phyloP scores from a whole-genome alignment of 2,888 invertebrate genomes.

The Stenoptilia bipunctidactyla region DNA sequence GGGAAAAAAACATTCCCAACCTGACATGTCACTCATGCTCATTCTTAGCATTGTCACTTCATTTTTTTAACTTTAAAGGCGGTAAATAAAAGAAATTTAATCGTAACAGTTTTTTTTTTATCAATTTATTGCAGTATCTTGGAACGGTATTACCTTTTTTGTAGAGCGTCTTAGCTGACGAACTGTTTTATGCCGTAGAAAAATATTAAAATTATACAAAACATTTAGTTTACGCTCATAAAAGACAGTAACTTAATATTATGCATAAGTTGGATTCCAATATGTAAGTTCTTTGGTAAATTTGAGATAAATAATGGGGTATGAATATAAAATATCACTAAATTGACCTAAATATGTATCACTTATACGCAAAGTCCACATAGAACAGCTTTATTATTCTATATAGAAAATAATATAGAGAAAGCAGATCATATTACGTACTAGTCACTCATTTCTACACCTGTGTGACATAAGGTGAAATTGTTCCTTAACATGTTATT shows the following conservation, averaged over 20 bases:
- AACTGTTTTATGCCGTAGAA: no score
- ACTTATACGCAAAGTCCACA: no score
- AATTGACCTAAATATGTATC: no score
- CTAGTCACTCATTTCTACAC: slow-evolving; percentile 28
- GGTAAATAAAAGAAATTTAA: slow-evolving; percentile 66
- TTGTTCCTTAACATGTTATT: slow-evolving; percentile 50
- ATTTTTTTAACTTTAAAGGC: slow-evolving; percentile 46
- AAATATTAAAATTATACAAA: no score
- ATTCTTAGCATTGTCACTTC: slow-evolving; percentile 61
- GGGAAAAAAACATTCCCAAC: slow-evolving; percentile 45
- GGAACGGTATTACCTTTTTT: slow-evolving; percentile 1
- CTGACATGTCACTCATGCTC: slow-evolving; percentile 66
- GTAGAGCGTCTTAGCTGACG: not conserved
- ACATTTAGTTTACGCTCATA: not conserved
- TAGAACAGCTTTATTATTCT: no score
- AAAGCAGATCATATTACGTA: slow-evolving; percentile 1
- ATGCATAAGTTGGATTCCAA: no score
- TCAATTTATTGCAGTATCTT: no score
- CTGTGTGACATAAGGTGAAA: slow-evolving; percentile 51
- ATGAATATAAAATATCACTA: no score
- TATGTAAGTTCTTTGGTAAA: no score
- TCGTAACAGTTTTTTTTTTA: slow-evolving; percentile 66
- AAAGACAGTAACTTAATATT: no score
- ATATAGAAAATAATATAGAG: no score
- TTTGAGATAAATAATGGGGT: no score